phyloP scores from a whole-genome alignment of 2,797 vertebrate genomes.

The Gallinago solitaria region DNA sequence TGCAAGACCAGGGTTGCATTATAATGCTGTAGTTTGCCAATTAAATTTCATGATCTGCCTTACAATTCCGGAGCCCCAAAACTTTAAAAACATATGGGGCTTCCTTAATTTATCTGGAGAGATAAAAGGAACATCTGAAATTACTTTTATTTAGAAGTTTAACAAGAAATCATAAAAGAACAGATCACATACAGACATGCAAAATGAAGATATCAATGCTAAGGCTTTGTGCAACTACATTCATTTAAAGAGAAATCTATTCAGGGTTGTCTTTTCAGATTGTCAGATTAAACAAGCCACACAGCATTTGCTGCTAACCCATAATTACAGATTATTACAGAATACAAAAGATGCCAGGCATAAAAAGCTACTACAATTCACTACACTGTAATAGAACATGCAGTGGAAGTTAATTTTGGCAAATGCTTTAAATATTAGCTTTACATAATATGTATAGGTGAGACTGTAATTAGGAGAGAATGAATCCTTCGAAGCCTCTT shows the following conservation, averaged over 20 bases:
- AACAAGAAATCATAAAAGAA: slow-evolving; percentile 72
- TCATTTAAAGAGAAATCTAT: slow-evolving; percentile 79
- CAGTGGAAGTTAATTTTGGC: slow-evolving; percentile 83
- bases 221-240: slow-evolving; percentile 70
- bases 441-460: slow-evolving; percentile 82
- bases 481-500: slow-evolving; percentile 77
- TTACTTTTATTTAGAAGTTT: slow-evolving; percentile 68
- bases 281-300: slow-evolving; percentile 81
- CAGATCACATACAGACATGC: slow-evolving; percentile 61
- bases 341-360: slow-evolving; percentile 80
- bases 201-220: slow-evolving; percentile 75
- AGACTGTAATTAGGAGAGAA: slow-evolving; percentile 83
- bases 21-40: neutral
- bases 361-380: slow-evolving; percentile 80
- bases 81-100: neutral
- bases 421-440: slow-evolving; percentile 84
- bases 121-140: slow-evolving; percentile 32
- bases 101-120: slow-evolving; percentile 21
- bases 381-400: slow-evolving; percentile 76
- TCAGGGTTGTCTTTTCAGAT: slow-evolving; percentile 82
- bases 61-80: slow-evolving; percentile 39
- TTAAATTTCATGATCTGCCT: slow-evolving; percentile 28
- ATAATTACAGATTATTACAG: slow-evolving; percentile 84
- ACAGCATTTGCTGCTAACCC: slow-evolving; percentile 79
- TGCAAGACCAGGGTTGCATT: slow-evolving; percentile 1